These are phyloP conservation scores for Dermatemys mawii DNA, from an alignment of 2,113 vertebrate genomes.

Conservation along the genomic window DNA sequence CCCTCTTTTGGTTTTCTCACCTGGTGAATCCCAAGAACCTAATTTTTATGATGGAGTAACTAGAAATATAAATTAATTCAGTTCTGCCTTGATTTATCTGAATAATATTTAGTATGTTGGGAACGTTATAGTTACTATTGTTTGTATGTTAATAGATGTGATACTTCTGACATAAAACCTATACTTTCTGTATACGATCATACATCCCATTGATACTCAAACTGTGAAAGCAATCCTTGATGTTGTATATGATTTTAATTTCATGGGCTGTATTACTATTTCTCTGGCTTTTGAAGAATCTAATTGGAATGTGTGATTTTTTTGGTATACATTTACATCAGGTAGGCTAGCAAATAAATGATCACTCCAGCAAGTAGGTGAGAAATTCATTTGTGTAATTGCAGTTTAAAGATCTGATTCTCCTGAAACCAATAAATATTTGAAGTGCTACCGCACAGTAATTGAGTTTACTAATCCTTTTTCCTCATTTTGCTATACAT, in stretches of 20 bases:
- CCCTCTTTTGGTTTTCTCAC: not conserved
- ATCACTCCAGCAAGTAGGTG: not conserved
- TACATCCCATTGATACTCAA: not conserved
- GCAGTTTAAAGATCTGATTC: not conserved
- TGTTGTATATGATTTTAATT: not conserved
- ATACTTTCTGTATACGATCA: not conserved
- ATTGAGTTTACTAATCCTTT: not conserved
- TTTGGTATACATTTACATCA: not conserved
- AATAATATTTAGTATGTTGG: conserved; percentile 36
- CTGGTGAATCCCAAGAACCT: not conserved
- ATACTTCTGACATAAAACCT: conserved; percentile 6
- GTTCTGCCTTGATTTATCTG: conserved; percentile 37
- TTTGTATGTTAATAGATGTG: not conserved
- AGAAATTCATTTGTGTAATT: not conserved
- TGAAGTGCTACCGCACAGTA: not conserved
- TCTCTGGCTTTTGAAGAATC: not conserved
- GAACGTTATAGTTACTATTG: conserved; percentile 22
- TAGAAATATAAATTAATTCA: conserved; percentile 35
- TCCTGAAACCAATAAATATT: not conserved
- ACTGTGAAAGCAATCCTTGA: conserved; percentile 9
- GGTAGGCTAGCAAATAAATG: conserved; percentile 10
- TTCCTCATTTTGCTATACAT: not conserved
- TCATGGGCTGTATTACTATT: not conserved
- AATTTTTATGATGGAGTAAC: not conserved
- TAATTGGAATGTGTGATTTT: not conserved